phyloP scores from a whole-genome alignment of 1,140 invertebrate genomes.

The Chrysomallon squamiferum region DNA sequence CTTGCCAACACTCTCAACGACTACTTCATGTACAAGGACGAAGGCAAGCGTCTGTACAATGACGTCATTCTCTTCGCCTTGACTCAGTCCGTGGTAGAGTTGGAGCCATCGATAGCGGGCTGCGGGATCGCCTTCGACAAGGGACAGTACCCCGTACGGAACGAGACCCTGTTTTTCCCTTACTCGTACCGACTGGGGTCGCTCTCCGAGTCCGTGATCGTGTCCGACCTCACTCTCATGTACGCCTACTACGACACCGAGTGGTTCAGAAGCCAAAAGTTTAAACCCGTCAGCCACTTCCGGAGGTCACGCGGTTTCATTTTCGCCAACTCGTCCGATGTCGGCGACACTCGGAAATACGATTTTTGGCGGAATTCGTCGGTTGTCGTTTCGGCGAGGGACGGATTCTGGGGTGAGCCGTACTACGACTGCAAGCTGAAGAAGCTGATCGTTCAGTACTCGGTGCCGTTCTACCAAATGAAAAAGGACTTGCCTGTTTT shows the following conservation, averaged over 20 bases:
- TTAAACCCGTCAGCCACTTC: constrained; percentile 15
- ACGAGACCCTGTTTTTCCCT: constrained; percentile 17
- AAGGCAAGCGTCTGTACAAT: constrained; percentile 19
- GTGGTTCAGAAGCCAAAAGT: constrained; percentile 19
- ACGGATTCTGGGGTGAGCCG: constrained; percentile 35
- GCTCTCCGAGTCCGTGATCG: constrained; percentile 10
- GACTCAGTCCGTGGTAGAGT: constrained; percentile 31
- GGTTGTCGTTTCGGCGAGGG: constrained; percentile 15
- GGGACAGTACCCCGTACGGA: constrained; percentile 12
- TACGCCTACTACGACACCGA: constrained; percentile 14
- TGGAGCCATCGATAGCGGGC: constrained; percentile 27
- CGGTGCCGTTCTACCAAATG: constrained; percentile 35
- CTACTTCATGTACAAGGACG: constrained; percentile 27
- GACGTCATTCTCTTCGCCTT: constrained; percentile 29
- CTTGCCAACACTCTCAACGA: constrained; percentile 39
- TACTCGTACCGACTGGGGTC: constrained; percentile 17
- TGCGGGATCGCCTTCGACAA: constrained; percentile 37
- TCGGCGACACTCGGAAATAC: constrained; percentile 10
- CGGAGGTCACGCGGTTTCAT: constrained; percentile 11
- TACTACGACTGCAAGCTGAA: constrained; percentile 35
- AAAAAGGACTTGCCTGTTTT: constrained; percentile 26
- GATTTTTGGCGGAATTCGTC: constrained; percentile 20
- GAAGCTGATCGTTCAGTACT: constrained; percentile 37
- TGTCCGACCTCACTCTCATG: constrained; percentile 20
- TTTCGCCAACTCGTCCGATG: constrained; percentile 22